Evolutionary conservation across 2,888 invertebrate genomes (phyloP), one percentile per base, ranked within the genome.

Genomic region (Drosophila peninsularis): DNA sequence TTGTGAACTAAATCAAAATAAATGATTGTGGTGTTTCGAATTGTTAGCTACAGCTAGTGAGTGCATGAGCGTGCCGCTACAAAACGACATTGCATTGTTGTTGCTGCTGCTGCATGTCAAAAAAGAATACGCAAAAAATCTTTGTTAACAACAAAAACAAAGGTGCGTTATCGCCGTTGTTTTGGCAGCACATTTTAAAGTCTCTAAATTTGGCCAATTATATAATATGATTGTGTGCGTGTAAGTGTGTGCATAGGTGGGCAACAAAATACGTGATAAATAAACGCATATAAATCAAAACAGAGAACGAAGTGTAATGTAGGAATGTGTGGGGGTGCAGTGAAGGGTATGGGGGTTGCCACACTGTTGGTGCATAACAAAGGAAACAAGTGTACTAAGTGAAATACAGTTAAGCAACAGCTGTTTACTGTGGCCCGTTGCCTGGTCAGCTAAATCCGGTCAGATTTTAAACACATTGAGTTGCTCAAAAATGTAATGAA

Each of bases 101-200:
- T 65, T 60, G 39, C 19, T 62, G 44, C 7, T 44, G 60, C 44
- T 65, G 62, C 53, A 50, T 42, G 37, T 56, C 47, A 44, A 57
- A 60, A 47, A 27, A 47, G 37, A 62, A 67, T 67, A 68, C 63
- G 52, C 60, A 61, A 66, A 58, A 60, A 65, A 75, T 80, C 89
- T 75, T 84, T 81, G 87, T 75, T 84, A 83, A 61, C 55, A 69
- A 75, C 64, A 69, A 75, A 83, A 81, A 75, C 63, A 83, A 83
- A 87, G 85, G 89, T 83, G 84, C 65, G 73, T 79, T 64, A 47
- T 56, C 36, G 34, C 57, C 49, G 47, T 47, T 41, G 49, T 14
- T 14, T 49, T 37, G 47, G 24, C 32, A 62, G 64, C 76, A 75
- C 67, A 71, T 63, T 72, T 83, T 30, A 47, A 47, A 47, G 13